These are phyloP conservation scores for Syndactyla subalaris DNA, from an alignment of 2,797 vertebrate species.

Conservation along the genomic window DNA sequence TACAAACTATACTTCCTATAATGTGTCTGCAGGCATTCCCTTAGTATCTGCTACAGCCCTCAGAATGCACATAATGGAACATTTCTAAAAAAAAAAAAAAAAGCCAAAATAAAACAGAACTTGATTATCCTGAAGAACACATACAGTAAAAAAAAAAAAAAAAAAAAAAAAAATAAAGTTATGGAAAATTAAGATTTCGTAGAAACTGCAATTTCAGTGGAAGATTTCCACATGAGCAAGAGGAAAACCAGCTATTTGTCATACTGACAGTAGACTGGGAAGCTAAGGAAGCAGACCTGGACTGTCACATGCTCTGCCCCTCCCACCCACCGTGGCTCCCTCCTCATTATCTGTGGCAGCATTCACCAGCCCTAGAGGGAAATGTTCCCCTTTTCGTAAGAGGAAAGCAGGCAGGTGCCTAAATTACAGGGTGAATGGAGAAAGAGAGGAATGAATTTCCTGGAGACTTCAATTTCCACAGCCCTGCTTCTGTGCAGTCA, in stretches of 20 bases:
- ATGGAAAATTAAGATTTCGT: not conserved
- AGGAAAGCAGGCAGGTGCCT: not conserved
- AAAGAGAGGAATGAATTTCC: not conserved
- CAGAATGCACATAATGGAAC: not conserved
- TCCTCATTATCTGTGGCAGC: not conserved
- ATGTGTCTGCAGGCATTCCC: not conserved
- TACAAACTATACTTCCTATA: not conserved
- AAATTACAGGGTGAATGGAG: not conserved
- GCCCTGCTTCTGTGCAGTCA: not conserved
- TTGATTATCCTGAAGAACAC: not conserved
- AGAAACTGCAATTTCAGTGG: not conserved
- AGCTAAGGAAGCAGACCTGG: not conserved
- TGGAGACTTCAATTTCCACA: slow-evolving; percentile 15
- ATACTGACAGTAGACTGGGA: not conserved
- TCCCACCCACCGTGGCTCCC: not conserved
- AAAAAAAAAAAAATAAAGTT: not conserved
- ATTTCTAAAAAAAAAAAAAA: not conserved
- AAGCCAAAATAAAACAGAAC: not conserved
- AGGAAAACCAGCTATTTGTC: not conserved
- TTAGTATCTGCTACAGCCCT: not conserved
- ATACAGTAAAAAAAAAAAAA: not conserved
- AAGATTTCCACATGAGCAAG: not conserved
- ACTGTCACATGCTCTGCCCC: not conserved
- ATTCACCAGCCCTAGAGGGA: not conserved
- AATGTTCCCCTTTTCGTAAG: not conserved